Percentiles rank a stretch among this genome's conserved stretches.
phyloP scores from a whole-genome alignment of 2,888 invertebrate genomes.

The Coelopa pilipes region DNA sequence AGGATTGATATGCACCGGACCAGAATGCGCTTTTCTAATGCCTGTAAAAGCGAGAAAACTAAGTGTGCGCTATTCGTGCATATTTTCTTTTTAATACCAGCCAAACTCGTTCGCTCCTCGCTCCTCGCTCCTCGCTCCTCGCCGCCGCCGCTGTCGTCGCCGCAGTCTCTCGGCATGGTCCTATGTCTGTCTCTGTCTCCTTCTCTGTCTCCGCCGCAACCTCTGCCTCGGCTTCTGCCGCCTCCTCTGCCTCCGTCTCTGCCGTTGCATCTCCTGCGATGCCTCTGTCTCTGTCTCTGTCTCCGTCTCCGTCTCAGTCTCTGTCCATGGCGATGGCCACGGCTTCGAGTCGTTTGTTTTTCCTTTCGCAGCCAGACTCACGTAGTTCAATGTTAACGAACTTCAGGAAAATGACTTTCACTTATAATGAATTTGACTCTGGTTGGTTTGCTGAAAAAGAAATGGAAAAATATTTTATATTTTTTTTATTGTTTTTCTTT shows the following conservation, averaged over 20 bases:
- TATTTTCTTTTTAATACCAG: slow-evolving; percentile 37
- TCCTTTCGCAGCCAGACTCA: slow-evolving; percentile 44
- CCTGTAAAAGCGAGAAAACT: slow-evolving; percentile 30
- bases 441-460: slow-evolving; percentile 45
- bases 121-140: no score
- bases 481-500: slow-evolving; percentile 3
- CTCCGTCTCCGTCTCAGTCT: no score
- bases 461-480: slow-evolving; percentile 37
- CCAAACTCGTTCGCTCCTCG: slow-evolving; percentile 37
- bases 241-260: no score
- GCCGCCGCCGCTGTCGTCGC: slow-evolving; percentile 33
- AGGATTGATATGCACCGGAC: slow-evolving; percentile 19
- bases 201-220: no score
- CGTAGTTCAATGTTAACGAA: slow-evolving; percentile 66
- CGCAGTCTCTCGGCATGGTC: slow-evolving; percentile 30
- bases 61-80: slow-evolving; percentile 1
- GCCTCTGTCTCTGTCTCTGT: no score
- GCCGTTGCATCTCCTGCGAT: no score
- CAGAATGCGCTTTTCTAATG: slow-evolving; percentile 28
- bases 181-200: neutral
- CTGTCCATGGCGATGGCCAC: neutral
- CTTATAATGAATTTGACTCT: slow-evolving; percentile 64
- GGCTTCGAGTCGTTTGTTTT: slow-evolving; percentile 23
- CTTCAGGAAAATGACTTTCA: slow-evolving; percentile 61
- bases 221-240: neutral